A percentile compares a stretch with the other conserved stretches of the same genome.
These are phyloP conservation scores for Nothura maculosa DNA, from an alignment of 2,797 vertebrate species.

Conservation along the genomic window DNA sequence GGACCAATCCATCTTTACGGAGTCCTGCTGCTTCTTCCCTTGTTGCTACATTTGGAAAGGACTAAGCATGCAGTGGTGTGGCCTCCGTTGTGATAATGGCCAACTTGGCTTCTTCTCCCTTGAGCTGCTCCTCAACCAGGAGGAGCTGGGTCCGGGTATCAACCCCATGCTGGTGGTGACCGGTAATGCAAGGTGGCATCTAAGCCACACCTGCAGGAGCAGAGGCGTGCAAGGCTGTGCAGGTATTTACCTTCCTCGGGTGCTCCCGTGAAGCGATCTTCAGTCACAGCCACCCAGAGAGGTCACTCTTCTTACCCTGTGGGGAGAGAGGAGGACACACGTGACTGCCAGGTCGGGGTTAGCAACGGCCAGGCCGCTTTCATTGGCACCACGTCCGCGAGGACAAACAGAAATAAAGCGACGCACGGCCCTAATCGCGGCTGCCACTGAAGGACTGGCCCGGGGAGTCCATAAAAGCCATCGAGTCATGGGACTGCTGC, in stretches of 20 bases:
- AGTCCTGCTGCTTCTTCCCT: slow-evolving; percentile 20
- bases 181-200: neutral
- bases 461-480: slow-evolving; percentile 78
- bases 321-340: slow-evolving; percentile 83
- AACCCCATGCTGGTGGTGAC: neutral
- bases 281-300: slow-evolving; percentile 87
- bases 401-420: slow-evolving; percentile 69
- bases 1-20: slow-evolving; percentile 17
- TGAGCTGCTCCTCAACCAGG: neutral
- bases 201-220: neutral
- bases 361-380: slow-evolving; percentile 58
- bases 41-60: neutral
- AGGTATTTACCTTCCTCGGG: slow-evolving; percentile 92
- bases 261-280: slow-evolving; percentile 92
- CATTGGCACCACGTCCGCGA: slow-evolving; percentile 62
- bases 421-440: slow-evolving; percentile 60
- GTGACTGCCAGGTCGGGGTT: slow-evolving; percentile 75
- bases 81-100: slow-evolving; percentile 30
- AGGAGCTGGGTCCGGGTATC: neutral
- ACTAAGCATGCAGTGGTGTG: slow-evolving; percentile 35
- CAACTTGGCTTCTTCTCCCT: slow-evolving; percentile 4
- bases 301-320: slow-evolving; percentile 91
- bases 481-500: slow-evolving; percentile 64
- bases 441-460: slow-evolving; percentile 69
- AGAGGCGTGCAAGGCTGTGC: neutral